Base-by-base conservation (phyloP, 2,113 vertebrate genomes). In the Monopterus albus region DNA sequence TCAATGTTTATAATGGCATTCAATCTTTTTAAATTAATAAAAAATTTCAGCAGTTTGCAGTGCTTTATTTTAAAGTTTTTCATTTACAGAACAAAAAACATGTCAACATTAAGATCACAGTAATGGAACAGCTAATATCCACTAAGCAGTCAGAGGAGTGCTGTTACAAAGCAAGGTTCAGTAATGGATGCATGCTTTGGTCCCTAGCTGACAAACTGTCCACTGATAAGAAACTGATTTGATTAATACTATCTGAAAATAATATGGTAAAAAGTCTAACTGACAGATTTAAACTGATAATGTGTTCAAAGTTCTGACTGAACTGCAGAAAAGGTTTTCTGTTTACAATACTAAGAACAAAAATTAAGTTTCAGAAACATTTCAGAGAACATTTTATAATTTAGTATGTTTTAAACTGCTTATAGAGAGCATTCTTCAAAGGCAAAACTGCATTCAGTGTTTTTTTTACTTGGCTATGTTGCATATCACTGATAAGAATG, bases 91-190 rank as follows among this genome's bases (percentile, higher is more conserved):
- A 82, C 26, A 69, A 28, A 4, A 42, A 56, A 58, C 74, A 47
- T 31, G 55, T n/a, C n/a, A 86, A 71, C 75, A 39, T 82, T 85
- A 80, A 84, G 85, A 78, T 42, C 10, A 53, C 49, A 82, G 28
- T 5, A 61, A 68, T 35, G 10, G 23, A 58, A 63, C 58, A 1
- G 11, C 21, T 55, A 23, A 8, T 31, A 20, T 28, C 55, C 25
- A 40, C 14, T 64, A 15, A 69, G 39, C 36, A 49, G 47, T 23
- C 9, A n/a, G 14, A 17, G 14, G 13, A 53, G 5, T 58, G 13
- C 15, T 20, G 15, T 35, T 6, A 35, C 46, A 52, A 10, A 18
- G 6, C 9, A 1, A 1, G 12, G 38, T 31, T 67, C 28, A 35
- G 8, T 26, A 53, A 66, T 12, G 1, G 7, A 57, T 25, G 18